Conservation (phyloP, 2,797 vertebrate genomes). For the Spinus pinus region DNA sequence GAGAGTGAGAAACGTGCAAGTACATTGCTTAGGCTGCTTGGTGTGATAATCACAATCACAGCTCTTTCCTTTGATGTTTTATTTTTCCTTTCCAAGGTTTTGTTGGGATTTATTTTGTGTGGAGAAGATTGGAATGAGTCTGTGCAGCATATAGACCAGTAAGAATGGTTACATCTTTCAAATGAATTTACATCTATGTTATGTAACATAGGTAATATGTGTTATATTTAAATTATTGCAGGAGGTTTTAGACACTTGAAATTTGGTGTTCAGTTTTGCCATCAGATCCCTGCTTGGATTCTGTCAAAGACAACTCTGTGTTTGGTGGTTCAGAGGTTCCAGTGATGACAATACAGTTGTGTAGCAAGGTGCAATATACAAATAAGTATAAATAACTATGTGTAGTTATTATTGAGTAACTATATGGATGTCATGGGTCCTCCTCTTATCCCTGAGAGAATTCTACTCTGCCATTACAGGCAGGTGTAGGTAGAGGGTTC, state of each 20-base stretch:
- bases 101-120: background rate
- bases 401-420: background rate
- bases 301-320: background rate
- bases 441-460: background rate
- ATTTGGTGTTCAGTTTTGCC: background rate
- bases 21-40: background rate
- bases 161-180: accelerated
- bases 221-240: background rate
- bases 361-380: background rate
- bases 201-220: background rate
- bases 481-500: background rate
- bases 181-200: background rate
- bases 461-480: background rate
- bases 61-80: background rate
- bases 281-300: background rate
- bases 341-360: background rate
- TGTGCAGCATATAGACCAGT: background rate
- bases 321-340: background rate
- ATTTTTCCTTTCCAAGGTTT: background rate
- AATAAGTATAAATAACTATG: background rate
- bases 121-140: background rate
- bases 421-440: background rate
- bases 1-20: background rate
- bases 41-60: background rate
- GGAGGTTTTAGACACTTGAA: background rate